A percentile compares a stretch with the other conserved stretches of the same genome.
Conservation (phyloP, 2,113 vertebrate genomes). For the Glaucomys volans region DNA sequence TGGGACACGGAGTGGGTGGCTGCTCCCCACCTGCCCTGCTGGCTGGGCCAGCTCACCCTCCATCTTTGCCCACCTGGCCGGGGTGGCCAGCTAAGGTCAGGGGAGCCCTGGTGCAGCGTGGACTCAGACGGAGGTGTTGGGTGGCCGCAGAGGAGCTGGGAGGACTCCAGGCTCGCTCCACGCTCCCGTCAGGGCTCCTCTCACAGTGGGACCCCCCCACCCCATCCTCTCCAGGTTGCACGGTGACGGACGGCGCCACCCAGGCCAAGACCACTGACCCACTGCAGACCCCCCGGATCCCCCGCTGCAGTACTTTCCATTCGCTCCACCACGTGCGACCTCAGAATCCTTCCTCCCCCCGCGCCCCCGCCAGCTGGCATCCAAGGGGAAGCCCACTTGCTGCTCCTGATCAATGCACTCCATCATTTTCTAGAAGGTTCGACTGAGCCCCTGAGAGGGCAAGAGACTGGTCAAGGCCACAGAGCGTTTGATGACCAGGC, state of each 20-base stretch:
- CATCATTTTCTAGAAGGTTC: neutral
- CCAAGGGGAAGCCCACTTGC: neutral
- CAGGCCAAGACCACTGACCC: neutral
- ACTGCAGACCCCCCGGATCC: fast-evolving
- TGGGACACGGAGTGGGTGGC: fast-evolving
- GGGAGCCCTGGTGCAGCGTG: neutral
- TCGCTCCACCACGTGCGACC: neutral
- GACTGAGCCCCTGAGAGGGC: neutral
- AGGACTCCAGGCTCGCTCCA: neutral
- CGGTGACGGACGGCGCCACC: fast-evolving
- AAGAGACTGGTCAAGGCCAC: neutral
- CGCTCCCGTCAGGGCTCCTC: neutral
- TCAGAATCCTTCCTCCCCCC: constrained; percentile 6
- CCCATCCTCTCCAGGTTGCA: too few species aligned
- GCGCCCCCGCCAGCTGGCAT: too few species aligned
- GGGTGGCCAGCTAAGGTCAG: neutral
- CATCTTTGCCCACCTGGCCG: neutral
- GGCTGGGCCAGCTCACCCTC: neutral
- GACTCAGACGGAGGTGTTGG: neutral
- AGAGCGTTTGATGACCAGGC: neutral
- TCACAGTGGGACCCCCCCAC: neutral
- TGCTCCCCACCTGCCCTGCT: neutral
- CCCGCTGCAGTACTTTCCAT: fast-evolving
- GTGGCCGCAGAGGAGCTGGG: neutral
- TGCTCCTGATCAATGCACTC: neutral